phyloP scores from a whole-genome alignment of 2,888 invertebrate species.

The Drosophila paramelanica region DNA sequence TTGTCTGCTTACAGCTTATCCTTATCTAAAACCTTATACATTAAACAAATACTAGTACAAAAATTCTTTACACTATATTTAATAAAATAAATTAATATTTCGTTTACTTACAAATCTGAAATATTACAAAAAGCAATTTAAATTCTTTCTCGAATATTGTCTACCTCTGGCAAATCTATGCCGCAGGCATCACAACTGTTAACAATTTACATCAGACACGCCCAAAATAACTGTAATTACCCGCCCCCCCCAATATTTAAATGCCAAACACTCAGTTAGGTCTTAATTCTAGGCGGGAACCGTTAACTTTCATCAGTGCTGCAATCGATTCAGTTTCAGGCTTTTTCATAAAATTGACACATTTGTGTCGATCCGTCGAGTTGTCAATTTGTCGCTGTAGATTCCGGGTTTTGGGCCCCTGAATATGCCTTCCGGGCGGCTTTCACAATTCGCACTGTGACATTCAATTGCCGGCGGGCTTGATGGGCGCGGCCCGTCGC shows the following conservation, averaged over 20 bases:
- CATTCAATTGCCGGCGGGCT: slow-evolving; percentile 63
- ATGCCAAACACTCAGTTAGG: not conserved
- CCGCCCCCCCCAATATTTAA: slow-evolving; percentile 1
- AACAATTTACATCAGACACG: slow-evolving; percentile 50
- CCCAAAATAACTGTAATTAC: slow-evolving; percentile 62
- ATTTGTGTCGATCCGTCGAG: slow-evolving; percentile 63
- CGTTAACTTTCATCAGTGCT: slow-evolving; percentile 28
- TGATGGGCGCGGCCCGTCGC: slow-evolving; percentile 34
- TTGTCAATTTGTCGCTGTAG: slow-evolving; percentile 42
- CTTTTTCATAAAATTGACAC: slow-evolving; percentile 67
- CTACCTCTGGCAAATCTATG: slow-evolving; percentile 9
- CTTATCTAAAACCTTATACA: too few relatives aligned
- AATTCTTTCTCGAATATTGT: slow-evolving; percentile 5
- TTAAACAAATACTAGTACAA: too few relatives aligned
- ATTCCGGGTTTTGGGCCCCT: slow-evolving; percentile 11
- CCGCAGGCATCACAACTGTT: slow-evolving; percentile 67
- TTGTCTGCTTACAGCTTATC: too few relatives aligned
- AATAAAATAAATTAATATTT: too few relatives aligned
- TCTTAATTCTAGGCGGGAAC: slow-evolving; percentile 21
- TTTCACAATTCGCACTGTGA: slow-evolving; percentile 31
- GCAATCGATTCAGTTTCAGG: slow-evolving; percentile 62
- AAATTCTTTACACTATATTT: too few relatives aligned
- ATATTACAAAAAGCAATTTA: not conserved
- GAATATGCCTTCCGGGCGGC: slow-evolving; percentile 10
- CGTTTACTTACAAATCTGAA: not conserved